These are phyloP conservation scores for Osmoderma eremita DNA, from an alignment of 2,888 invertebrate species.

Conservation along the genomic window DNA sequence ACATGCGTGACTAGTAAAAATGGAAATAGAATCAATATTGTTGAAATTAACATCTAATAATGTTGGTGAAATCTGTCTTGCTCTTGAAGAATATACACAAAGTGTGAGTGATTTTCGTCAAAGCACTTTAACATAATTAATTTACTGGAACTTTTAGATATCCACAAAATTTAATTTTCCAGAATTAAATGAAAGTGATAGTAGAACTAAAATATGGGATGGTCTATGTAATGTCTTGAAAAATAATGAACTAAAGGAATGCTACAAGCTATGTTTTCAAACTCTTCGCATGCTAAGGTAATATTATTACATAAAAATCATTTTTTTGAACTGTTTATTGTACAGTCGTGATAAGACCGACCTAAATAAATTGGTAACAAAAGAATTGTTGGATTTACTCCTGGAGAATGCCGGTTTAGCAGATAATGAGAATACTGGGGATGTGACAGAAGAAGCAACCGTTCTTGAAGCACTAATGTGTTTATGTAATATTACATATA, in stretches of 20 bases:
- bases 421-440: constrained; percentile 60
- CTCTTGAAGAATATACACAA: constrained; percentile 61
- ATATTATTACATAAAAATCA: constrained; percentile 2
- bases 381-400: constrained; percentile 74
- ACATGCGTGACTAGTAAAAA: background rate
- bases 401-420: constrained; percentile 74
- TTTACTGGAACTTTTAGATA: constrained; percentile 63
- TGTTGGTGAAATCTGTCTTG: constrained; percentile 50
- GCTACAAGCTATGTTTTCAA: constrained; percentile 69
- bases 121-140: background rate
- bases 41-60: constrained; percentile 45
- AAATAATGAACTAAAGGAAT: constrained; percentile 62
- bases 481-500: constrained; percentile 88
- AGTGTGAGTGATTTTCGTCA: constrained; percentile 57
- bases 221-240: constrained; percentile 70
- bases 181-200: constrained; percentile 67
- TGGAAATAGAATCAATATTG: constrained; percentile 41
- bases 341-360: constrained; percentile 81
- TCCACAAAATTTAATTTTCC: constrained; percentile 71
- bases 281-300: constrained; percentile 76
- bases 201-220: constrained; percentile 70
- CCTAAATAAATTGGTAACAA: constrained; percentile 74
- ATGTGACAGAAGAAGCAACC: constrained; percentile 66
- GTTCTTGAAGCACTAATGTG: constrained; percentile 86
- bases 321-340: background rate